phyloP scores from a whole-genome alignment of 2,113 vertebrate species.

The Nannobrachium achirus region DNA sequence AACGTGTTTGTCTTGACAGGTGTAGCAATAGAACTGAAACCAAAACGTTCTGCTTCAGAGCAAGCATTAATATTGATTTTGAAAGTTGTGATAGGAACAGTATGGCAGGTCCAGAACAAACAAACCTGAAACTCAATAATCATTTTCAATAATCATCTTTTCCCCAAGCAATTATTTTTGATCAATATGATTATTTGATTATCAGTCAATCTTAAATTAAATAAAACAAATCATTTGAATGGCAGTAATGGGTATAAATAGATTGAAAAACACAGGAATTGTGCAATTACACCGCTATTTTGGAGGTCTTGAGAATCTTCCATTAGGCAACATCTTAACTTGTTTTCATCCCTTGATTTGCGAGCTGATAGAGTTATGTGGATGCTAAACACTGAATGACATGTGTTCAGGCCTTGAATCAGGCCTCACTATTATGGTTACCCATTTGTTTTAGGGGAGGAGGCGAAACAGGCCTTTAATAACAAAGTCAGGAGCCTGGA shows the following conservation, averaged over 20 bases:
- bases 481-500: constrained; percentile 34
- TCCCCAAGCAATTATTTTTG: constrained; percentile 6
- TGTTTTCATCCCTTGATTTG: constrained; percentile 10
- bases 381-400: constrained; percentile 29
- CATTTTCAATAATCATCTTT: constrained; percentile 20
- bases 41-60: background rate
- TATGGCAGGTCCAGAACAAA: constrained; percentile 36
- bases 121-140: constrained; percentile 18
- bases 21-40: background rate
- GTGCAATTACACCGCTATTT: constrained; percentile 41
- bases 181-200: constrained; percentile 22
- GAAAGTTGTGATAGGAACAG: constrained; percentile 7
- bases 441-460: constrained; percentile 46
- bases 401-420: constrained; percentile 11
- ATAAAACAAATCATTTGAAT: constrained; percentile 28
- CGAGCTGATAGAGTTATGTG: constrained; percentile 1
- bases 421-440: constrained; percentile 29
- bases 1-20: background rate
- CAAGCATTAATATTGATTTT: background rate
- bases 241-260: constrained; percentile 19
- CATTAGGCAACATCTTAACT: constrained; percentile 18
- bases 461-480: constrained; percentile 20
- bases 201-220: background rate
- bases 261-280: constrained; percentile 1
- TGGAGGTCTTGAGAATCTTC: constrained; percentile 24